Base-by-base conservation (phyloP, 2,888 invertebrate genomes). In the Apamea monoglypha region DNA sequence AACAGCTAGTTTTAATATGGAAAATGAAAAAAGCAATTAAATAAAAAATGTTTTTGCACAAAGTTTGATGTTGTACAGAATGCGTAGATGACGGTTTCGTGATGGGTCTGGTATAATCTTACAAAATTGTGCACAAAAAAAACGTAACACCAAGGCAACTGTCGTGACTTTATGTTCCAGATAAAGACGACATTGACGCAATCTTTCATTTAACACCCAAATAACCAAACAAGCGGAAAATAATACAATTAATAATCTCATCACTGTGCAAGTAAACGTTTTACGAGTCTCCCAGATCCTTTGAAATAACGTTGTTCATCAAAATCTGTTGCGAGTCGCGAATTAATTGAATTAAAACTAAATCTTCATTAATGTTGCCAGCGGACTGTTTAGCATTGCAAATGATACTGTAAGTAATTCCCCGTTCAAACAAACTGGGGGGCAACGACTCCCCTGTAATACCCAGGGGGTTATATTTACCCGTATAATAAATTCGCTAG, bases 311-410 rank as follows among this genome's bases (percentile, higher is more conserved):
- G 50, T 71, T 78, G 66, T 80, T 78, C 76, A 73, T 67, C 71
- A 76, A 81, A 87, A 83, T 88, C 79, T 81, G 82, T 79, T 81
- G 56, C 69, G 79, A 80, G 61, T 50, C 56, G 68, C 74, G 72
- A 81, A 81, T 78, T 84, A 88, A 89, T 88, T 82, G 81, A 88
- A 85, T 87, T 76, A 86, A 78, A 84, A 81, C 69, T 69, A 83
- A 85, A 81, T 84, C 76, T 84, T 70, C 76, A 74, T 81, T 77
- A 75, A 77, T 80, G 66, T 72, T 29, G 68, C 21, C 29, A 64
- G 47, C 66, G 25, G 56, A 16, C 82, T 86, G 63, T 71, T 89
- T 79, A 82, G 88, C 81, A 84, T 82, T 88, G 82, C 84, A 83
- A 89, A 89, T 87, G 40, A 71, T 71, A 63, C 40, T 61, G 56